Evolutionary conservation across 2,888 invertebrate genomes (phyloP).

Genomic region (Scotopteryx bipunctaria): DNA sequence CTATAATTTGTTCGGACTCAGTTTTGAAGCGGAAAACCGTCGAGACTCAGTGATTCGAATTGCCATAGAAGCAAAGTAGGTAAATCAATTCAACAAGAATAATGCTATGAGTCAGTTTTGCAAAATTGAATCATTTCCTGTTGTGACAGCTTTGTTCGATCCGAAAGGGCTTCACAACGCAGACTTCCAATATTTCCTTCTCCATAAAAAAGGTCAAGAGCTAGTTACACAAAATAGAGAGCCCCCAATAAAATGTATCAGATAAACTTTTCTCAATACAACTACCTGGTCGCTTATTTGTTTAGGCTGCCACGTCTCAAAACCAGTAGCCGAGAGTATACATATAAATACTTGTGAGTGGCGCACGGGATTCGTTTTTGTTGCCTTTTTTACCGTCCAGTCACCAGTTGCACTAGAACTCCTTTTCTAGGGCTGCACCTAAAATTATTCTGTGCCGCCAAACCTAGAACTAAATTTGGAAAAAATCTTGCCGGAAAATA

Average conservation of each 20-base stretch:
- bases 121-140: constrained; percentile 58
- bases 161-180: constrained; percentile 19
- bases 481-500: too few relatives aligned
- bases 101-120: constrained; percentile 48
- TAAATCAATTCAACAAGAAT: constrained; percentile 53
- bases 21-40: constrained; percentile 21
- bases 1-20: constrained; percentile 23
- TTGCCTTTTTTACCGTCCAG: constrained; percentile 74
- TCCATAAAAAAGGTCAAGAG: constrained; percentile 14
- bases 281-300: constrained; percentile 82
- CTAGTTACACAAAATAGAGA: constrained; percentile 32
- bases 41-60: constrained; percentile 4
- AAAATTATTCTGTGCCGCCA: too few relatives aligned
- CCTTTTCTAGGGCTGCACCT: constrained; percentile 57
- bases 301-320: constrained; percentile 76
- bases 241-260: constrained; percentile 69
- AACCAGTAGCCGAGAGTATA: constrained; percentile 78
- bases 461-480: too few relatives aligned
- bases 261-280: constrained; percentile 71
- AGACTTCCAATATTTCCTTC: constrained; percentile 1
- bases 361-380: constrained; percentile 70
- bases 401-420: constrained; percentile 72
- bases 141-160: constrained; percentile 32
- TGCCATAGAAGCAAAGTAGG: constrained; percentile 40
- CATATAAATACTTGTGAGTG: constrained; percentile 62